Evolutionary conservation across 2,797 vertebrate species (phyloP), one percentile per base, ranked within the genome.

Genomic region (Loriculus beryllinus): DNA sequence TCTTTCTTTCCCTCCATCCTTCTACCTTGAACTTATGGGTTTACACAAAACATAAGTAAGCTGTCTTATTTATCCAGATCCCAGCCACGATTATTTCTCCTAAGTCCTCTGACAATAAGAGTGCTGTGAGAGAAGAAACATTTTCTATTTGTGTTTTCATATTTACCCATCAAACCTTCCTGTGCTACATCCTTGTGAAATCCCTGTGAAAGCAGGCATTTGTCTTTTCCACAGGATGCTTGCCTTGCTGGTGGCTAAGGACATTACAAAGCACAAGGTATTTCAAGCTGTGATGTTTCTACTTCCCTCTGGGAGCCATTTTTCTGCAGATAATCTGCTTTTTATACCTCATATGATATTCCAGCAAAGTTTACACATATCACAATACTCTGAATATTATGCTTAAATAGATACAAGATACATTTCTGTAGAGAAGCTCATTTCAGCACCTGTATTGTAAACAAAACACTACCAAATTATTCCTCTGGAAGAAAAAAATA

Each of bases 271-370:
- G 78, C 47, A 77, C 52, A 75, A 86, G 64, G 18, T 52, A 8
- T 75, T 93, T 94, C 88, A 94, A 93, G 64, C 48, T 95, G 93
- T 88, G 88, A 19, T 89, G 49, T 94, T 92, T 88, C 88, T 85
- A 3, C 54, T 72, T 92, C 81, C 83, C 71, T 77, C 86, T 79
- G 74, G 51, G 88, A 96, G 37, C 6, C 68, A 82, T 88, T 95
- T 91, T 94, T 95, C 64, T 90, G 48, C 48, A 88, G 91, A 82
- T 90, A 95, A 93, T 93, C 82, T 91, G 57, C 0, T 85, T 90
- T 96, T 95, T 94, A 63, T 89, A 62, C 25, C 35, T 93, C 57
- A 47, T 80, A 82, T 89, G 42, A 82, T 93, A 77, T 75, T 95
- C 68, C 35, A 77, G 75, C 14, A 51, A 90, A 92, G 71, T 87